phyloP scores from a whole-genome alignment of 2,113 vertebrate genomes.

The Melierax canorus region DNA sequence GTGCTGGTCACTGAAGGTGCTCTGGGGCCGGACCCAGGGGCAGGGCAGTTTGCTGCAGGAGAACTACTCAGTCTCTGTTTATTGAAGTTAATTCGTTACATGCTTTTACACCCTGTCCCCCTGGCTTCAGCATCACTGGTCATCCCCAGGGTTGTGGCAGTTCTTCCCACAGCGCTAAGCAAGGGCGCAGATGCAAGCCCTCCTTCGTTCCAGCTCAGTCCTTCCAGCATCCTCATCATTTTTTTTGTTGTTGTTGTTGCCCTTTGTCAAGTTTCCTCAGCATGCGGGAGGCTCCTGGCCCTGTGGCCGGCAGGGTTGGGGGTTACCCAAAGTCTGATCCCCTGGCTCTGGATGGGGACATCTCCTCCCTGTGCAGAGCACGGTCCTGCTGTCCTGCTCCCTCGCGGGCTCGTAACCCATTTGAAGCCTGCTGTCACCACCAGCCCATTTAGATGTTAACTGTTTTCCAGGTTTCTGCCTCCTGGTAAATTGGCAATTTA shows the following conservation, averaged over 20 bases:
- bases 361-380: neutral
- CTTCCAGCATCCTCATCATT: fast-evolving
- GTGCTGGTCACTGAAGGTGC: neutral
- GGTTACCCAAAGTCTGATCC: neutral
- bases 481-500: neutral
- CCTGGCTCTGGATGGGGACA: fast-evolving
- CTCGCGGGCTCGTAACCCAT: fast-evolving
- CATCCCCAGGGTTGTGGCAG: fast-evolving
- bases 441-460: neutral
- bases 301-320: fast-evolving
- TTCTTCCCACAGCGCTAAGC: neutral
- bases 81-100: neutral
- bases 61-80: neutral
- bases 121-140: neutral
- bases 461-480: neutral
- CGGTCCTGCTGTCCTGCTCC: neutral
- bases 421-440: neutral
- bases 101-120: neutral
- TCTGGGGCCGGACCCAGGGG: neutral
- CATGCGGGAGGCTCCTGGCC: neutral
- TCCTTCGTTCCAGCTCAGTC: neutral
- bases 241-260: neutral
- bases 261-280: neutral
- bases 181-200: fast-evolving
- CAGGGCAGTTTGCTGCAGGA: neutral